Percentiles rank a stretch among this genome's conserved stretches.
These are phyloP conservation scores for Phocoena phocoena DNA, from an alignment of 2,113 vertebrate genomes.

Conservation along the genomic window DNA sequence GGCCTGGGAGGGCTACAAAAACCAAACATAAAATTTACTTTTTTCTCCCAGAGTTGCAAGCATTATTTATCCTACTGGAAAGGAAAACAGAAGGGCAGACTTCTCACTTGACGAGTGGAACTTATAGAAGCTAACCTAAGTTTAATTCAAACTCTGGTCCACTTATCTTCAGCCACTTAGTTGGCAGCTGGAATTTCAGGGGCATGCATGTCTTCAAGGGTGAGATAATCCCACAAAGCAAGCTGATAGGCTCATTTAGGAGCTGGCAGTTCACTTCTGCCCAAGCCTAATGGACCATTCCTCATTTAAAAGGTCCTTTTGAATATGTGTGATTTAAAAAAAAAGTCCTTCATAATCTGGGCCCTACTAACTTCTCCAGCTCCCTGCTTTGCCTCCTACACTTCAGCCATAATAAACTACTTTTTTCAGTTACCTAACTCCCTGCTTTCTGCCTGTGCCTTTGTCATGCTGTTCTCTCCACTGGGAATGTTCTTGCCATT, in stretches of 20 bases:
- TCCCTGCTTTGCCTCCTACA: slow-evolving; percentile 9
- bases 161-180: slow-evolving; percentile 39
- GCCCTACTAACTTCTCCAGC: neutral
- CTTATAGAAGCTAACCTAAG: slow-evolving; percentile 17
- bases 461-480: slow-evolving; percentile 10
- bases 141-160: slow-evolving; percentile 42
- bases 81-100: slow-evolving; percentile 39
- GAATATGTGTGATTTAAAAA: neutral
- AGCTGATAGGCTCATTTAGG: slow-evolving; percentile 15
- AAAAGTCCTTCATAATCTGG: slow-evolving; percentile 25
- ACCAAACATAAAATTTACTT: slow-evolving; percentile 73
- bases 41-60: slow-evolving; percentile 22
- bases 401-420: slow-evolving; percentile 1
- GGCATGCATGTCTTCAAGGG: neutral
- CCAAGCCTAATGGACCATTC: slow-evolving; percentile 25
- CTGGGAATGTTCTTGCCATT: slow-evolving; percentile 22
- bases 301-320: slow-evolving; percentile 27
- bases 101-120: slow-evolving; percentile 46
- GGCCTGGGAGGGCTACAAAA: slow-evolving; percentile 87
- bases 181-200: slow-evolving; percentile 54
- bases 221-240: slow-evolving; percentile 43
- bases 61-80: slow-evolving; percentile 54
- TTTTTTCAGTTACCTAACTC: neutral
- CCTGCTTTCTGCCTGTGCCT: slow-evolving; percentile 3
- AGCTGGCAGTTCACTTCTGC: slow-evolving; percentile 47